Base-by-base conservation (phyloP, 2,888 invertebrate genomes). In the Monochamus alternatus region DNA sequence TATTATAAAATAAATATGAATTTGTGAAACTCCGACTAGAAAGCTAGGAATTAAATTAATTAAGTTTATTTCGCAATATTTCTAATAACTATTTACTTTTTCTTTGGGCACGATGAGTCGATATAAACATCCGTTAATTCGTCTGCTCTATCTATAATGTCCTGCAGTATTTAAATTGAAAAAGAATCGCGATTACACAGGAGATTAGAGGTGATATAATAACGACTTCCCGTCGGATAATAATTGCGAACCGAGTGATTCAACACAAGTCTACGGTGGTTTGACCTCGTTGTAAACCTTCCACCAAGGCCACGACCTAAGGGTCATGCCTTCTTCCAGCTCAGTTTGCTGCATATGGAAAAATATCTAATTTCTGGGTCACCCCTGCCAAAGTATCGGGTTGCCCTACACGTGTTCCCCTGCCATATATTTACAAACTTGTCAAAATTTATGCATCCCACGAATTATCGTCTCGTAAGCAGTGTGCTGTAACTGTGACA, bases 261-360 rank as follows among this genome's bases (percentile, higher is more conserved):
- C 58, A 58, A 30, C 58, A 14, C 12, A 32, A 32, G 12, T 10
- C 31, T 8, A 31, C 9, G 10, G 12, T 31, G 12, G 59, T 31
- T 32, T 32, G 62, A 62, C 62, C 62, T 62, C 62, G 32, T 62
- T 62, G 5, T 32, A 12, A 62, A 32, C 12, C 62, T 10, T 30
- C 32, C 30, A 62, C 32, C 30, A 62, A 62, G 32, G 62, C 62
- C 62, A 31, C 0, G 9, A 62, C 62, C 10, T 38, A 31, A 62
- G 62, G 62, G 32, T 62, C 62, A 62, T 32, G 62, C 9, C 12
- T 12, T 64, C 64, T 5, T 64, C 64, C 14, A 8, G 55, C 55
- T n/a, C 55, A 14, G n/a, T 14, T 55, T 55, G 14, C n/a, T n/a
- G 14, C 55, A n/a, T 55, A 14, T n/a, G n/a, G 9, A 51, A 55